phyloP scores from a whole-genome alignment of 2,797 vertebrate species.

The Podarcis siculus region DNA sequence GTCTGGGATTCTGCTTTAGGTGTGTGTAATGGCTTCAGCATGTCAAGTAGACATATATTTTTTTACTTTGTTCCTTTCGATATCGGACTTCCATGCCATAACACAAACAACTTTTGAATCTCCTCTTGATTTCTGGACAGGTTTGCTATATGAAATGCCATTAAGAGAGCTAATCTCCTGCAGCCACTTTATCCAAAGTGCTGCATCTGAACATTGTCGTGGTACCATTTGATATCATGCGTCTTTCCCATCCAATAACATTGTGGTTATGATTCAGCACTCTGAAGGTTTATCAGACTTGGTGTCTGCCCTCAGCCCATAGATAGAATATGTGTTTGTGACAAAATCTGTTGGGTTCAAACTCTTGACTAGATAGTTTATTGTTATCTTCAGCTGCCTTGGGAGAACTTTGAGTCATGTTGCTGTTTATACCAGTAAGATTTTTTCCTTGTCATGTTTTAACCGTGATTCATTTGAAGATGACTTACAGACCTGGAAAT shows the following conservation, averaged over 20 bases:
- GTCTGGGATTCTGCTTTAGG: neutral
- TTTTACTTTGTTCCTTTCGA: neutral
- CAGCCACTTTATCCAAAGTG: neutral
- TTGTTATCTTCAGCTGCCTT: neutral
- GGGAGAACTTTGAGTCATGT: constrained; percentile 35
- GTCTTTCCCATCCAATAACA: neutral
- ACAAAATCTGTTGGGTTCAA: neutral
- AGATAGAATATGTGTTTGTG: neutral
- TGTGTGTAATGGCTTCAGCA: no score
- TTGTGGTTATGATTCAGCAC: neutral
- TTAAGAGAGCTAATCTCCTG: neutral
- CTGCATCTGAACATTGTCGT: neutral
- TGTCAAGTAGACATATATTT: neutral
- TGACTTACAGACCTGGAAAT: constrained; percentile 10
- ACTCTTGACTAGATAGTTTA: neutral
- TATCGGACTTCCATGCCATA: neutral
- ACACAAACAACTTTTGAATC: neutral
- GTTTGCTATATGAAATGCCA: neutral
- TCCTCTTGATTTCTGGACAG: neutral
- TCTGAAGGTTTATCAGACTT: neutral
- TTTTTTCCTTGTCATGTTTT: constrained; percentile 29
- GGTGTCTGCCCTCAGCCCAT: neutral
- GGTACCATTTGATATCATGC: neutral
- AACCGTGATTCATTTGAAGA: constrained; percentile 23
- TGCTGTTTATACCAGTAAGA: constrained; percentile 30